Base-by-base conservation (phyloP, 2,113 vertebrate genomes). In the Neopipo cinnamomea region DNA sequence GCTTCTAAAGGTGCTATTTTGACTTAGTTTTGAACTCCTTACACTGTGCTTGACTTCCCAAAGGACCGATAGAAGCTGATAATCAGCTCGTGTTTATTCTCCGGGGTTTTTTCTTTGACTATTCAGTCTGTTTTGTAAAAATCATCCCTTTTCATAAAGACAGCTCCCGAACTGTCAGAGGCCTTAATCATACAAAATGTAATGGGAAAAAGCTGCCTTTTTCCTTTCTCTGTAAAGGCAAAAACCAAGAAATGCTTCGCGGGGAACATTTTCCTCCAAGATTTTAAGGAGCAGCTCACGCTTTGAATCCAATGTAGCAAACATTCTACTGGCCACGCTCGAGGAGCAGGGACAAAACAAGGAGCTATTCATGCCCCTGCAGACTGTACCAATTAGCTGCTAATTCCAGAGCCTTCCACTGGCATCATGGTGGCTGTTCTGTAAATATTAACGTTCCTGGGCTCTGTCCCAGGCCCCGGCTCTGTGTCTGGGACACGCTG, bases 1-100 rank as follows among this genome's bases (percentile, higher is more conserved):
- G 61, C 84, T 89, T 83, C 91, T 88, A 87, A 95, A 92, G 96
- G 95, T 96, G 95, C 95, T 96, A 90, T 93, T 93, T 89, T 92
- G 89, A 96, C 66, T 19, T 86, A 41, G 13, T 91, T 88, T 63
- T 86, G 2, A 93, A 91, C 93, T 97, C 88, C 47, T 94, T 67
- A 77, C 74, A 90, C 92, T 97, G 82, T 93, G 91, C 76, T 96
- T 85, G 70, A 92, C 74, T 91, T 59, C 35, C 61, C 50, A 58
- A 73, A 92, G 65, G 83, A 85, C 37, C 44, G 59, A 35, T n/a
- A 20, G 56, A 50, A 82, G 76, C 91, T 88, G 82, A 77, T 89
- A 85, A 84, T 77, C 47, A 78, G 93, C 91, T 88, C 1, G 0
- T 61, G 49, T 79, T 88, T 86, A 30, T 94, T 85, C 70, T 70